phyloP scores from a whole-genome alignment of 2,888 invertebrate genomes.

The Drosophila putrida region DNA sequence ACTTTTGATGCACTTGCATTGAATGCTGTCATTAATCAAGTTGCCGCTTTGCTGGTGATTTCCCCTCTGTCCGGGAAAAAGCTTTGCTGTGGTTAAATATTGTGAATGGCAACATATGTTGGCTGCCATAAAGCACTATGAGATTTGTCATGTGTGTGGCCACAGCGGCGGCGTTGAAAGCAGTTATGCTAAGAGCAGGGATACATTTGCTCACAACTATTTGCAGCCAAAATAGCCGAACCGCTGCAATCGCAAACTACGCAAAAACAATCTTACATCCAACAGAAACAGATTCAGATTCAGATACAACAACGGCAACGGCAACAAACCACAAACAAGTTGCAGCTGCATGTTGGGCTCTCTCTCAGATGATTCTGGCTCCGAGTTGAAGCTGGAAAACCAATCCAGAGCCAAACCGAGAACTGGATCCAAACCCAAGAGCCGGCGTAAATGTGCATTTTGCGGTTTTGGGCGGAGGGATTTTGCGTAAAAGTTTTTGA shows the following conservation, averaged over 20 bases:
- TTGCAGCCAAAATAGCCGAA: constrained; percentile 55
- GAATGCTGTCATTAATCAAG: constrained; percentile 76
- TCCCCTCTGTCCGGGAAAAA: constrained; percentile 7
- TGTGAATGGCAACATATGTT: constrained; percentile 83
- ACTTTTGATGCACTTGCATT: constrained; percentile 71
- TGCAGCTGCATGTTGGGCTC: constrained; percentile 60
- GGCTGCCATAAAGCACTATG: constrained; percentile 73
- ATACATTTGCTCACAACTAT: constrained; percentile 62
- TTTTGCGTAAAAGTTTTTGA: constrained; percentile 77
- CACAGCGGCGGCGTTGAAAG: constrained; percentile 41
- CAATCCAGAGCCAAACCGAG: constrained; percentile 7
- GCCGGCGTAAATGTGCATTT: constrained; percentile 68
- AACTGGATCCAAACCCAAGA: constrained; percentile 20
- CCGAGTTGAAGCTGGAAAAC: constrained; percentile 17
- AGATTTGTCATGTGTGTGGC: constrained; percentile 78
- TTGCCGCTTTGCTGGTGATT: constrained; percentile 19
- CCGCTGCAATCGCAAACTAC: constrained; percentile 62
- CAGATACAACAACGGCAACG: constrained; percentile 31
- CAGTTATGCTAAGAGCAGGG: constrained; percentile 16
- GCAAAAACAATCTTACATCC: constrained; percentile 64
- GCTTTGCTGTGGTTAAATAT: constrained; percentile 77
- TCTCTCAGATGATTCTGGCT: constrained; percentile 18
- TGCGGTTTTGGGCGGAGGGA: constrained; percentile 64
- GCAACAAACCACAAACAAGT: constrained; percentile 73
- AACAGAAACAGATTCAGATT: constrained; percentile 43